Base-by-base conservation (phyloP, 2,888 invertebrate species). In the Chrysina gloriosa region DNA sequence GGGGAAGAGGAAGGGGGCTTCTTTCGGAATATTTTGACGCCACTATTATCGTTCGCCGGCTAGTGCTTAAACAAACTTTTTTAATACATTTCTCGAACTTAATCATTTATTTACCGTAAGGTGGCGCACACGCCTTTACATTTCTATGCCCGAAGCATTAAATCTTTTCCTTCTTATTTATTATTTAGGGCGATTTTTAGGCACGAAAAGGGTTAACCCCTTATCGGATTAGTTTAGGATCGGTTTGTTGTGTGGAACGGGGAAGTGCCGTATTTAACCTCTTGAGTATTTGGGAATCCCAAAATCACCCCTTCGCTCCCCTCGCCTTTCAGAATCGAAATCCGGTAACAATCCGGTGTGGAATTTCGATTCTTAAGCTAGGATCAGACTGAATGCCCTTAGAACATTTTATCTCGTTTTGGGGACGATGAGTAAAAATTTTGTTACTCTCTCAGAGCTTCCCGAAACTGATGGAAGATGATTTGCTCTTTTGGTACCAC, bases 11-110 rank as follows among this genome's bases (percentile, higher is more conserved):
- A 14, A 39, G 39, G 11, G 14, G 39, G 39, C 11, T n/a, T n/a
- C n/a, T 42, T 52, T 29, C 29, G 52, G 52, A 52, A 52, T 52
- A 52, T 52, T 52, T 52, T 52, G 52, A 52, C 52, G 52, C 29
- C 23, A 29, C 31, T 52, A 52, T 52, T 52, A 52, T 11, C 11
- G 6, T n/a, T 48, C 29, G 7, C 7, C 52, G 52, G 52, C 52
- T 52, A 52, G 5, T 29, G 27, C 52, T 29, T n/a, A n/a, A n/a
- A n/a, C n/a, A 52, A 52, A 52, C 52, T 52, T 52, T 52, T 52
- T 52, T 52, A 52, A 52, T 52, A 52, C 52, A 52, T 52, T 52
- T 52, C 27, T 52, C 29, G 29, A 29, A 52, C 31, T 52, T 52
- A 11, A 29, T 52, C 52, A 52, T 52, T 52, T 52, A 52, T 52